A percentile compares a stretch with the other conserved stretches of the same genome.
Evolutionary conservation across 2,888 invertebrate species (phyloP).

Genomic region (Agrotis puta): DNA sequence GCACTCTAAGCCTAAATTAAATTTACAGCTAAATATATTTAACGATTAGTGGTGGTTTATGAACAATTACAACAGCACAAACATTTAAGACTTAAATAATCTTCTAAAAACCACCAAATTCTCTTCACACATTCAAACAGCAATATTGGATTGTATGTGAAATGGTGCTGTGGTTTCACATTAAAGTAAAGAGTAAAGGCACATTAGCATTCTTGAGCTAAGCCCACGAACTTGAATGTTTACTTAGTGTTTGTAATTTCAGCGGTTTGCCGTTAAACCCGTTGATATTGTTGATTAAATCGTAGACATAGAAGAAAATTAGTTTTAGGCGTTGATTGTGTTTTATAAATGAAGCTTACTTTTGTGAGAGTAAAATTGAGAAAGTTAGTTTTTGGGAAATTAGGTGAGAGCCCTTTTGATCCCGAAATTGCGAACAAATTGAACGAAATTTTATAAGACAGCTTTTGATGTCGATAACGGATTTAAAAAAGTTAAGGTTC

Average conservation of each 20-base stretch:
- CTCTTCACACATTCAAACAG: slow-evolving; percentile 10
- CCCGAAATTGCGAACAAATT: too few relatives aligned
- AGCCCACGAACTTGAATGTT: slow-evolving; percentile 44
- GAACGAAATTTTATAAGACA: not conserved
- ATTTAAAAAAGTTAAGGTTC: too few relatives aligned
- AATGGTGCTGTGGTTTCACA: slow-evolving; percentile 23
- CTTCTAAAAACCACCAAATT: not conserved
- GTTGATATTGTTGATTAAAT: slow-evolving; percentile 44
- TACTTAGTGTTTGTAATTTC: slow-evolving; percentile 54
- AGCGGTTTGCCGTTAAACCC: slow-evolving; percentile 42
- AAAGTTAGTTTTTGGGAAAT: not conserved
- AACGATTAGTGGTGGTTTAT: too few relatives aligned
- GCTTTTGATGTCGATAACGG: too few relatives aligned
- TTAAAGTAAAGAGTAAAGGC: slow-evolving; percentile 26
- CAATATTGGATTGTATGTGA: slow-evolving; percentile 39
- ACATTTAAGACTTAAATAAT: not conserved
- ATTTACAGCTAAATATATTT: too few relatives aligned
- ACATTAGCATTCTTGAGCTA: slow-evolving; percentile 50
- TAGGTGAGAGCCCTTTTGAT: not conserved
- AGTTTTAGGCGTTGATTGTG: slow-evolving; percentile 15
- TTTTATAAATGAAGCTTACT: slow-evolving; percentile 1
- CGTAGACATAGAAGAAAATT: slow-evolving; percentile 28
- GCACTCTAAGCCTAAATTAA: too few relatives aligned
- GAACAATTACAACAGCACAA: not conserved
- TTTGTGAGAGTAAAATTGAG: not conserved